Conservation (phyloP, 1,140 invertebrate species). For the fruit fly (Drosophila melanogaster) region Release_6_plus_ISO1_MT NT_033779.5:5389501-5390000, state of each 20-base stretch:
- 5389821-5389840: background rate
- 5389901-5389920: slow-evolving; percentile 45
- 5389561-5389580: slow-evolving; percentile 77
- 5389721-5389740: background rate
- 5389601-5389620: slow-evolving; percentile 1
- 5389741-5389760: background rate
- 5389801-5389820: slow-evolving; percentile 10
- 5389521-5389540: slow-evolving; percentile 13
- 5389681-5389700: too few species aligned
- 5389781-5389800: slow-evolving; percentile 3
- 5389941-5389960: slow-evolving; percentile 25
- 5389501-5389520: background rate
- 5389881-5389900: slow-evolving; percentile 37
- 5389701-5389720: too few species aligned
- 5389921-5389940: slow-evolving; percentile 30
- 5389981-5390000: slow-evolving; percentile 35
- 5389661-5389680: too few species aligned
- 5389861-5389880: slow-evolving; percentile 44
- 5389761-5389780: background rate
- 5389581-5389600: slow-evolving; percentile 65
- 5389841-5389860: slow-evolving; percentile 36
- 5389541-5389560: slow-evolving; percentile 77
- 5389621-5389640: background rate
- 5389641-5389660: too few species aligned
- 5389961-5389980: slow-evolving; percentile 10